Conservation (phyloP, 2,888 invertebrate species). For the Eumacrocentrus americanus region DNA sequence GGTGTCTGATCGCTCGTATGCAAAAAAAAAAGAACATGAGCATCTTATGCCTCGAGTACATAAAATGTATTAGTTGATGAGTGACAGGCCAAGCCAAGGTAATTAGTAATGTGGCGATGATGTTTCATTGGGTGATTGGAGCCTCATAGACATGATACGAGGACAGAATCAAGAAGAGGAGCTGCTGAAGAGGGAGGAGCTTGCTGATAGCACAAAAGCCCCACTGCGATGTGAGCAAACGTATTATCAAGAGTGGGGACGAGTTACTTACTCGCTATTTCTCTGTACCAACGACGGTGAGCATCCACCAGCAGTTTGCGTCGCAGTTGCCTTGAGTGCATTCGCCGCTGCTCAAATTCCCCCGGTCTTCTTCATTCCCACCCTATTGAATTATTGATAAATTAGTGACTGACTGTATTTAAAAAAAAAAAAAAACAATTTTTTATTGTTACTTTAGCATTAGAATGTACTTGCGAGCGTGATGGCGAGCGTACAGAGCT, state of each 20-base stretch:
- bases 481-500: constrained; percentile 16
- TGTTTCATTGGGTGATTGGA: background rate
- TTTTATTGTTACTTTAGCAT: background rate
- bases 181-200: background rate
- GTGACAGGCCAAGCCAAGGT: background rate
- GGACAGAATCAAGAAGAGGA: constrained; percentile 7
- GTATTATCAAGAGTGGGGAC: constrained; percentile 26
- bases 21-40: background rate
- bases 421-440: no score
- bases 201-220: constrained; percentile 14
- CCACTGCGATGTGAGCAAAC: constrained; percentile 15
- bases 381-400: background rate
- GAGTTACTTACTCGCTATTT: constrained; percentile 42
- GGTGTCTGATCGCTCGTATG: background rate
- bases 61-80: background rate
- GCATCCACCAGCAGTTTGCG: constrained; percentile 27
- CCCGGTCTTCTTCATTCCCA: background rate
- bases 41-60: no score
- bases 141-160: background rate
- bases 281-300: constrained; percentile 37
- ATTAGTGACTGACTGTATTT: no score
- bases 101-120: background rate
- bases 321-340: constrained; percentile 29
- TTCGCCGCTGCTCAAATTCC: background rate
- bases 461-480: constrained; percentile 13